Conservation (phyloP, 2,888 invertebrate genomes). For the Amblyjoppa proteus region DNA sequence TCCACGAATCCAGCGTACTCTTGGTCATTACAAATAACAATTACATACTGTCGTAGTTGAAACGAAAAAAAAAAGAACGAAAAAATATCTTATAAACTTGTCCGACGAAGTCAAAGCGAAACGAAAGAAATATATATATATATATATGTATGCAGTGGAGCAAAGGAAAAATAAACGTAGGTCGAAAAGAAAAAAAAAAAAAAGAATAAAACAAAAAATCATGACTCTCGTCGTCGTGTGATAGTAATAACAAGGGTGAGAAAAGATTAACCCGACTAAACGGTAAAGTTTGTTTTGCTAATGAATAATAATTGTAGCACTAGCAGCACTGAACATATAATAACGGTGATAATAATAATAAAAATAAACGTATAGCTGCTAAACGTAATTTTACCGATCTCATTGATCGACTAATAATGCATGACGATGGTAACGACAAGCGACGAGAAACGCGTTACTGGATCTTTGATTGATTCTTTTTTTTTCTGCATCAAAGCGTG, state of each 20-base stretch:
- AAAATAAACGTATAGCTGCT: slow-evolving; percentile 63
- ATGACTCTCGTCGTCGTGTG: slow-evolving; percentile 29
- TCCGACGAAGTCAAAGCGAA: slow-evolving; percentile 32
- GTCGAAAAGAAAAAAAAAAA: slow-evolving; percentile 45
- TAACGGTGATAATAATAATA: slow-evolving; percentile 56
- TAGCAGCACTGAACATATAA: slow-evolving; percentile 17
- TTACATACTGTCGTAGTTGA: slow-evolving; percentile 38
- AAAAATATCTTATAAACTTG: slow-evolving; percentile 34
- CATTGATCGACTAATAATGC: slow-evolving; percentile 52
- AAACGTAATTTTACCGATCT: slow-evolving; percentile 50
- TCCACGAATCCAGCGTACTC: slow-evolving; percentile 54
- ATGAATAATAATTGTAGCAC: slow-evolving; percentile 17
- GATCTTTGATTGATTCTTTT: neutral
- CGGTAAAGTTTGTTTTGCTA: slow-evolving; percentile 34
- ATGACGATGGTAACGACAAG: slow-evolving; percentile 35
- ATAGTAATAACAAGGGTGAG: slow-evolving; percentile 3
- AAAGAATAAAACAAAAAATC: slow-evolving; percentile 37
- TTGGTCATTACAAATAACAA: slow-evolving; percentile 45
- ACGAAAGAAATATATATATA: slow-evolving; percentile 14
- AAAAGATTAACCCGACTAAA: slow-evolving; percentile 41
- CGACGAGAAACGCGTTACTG: slow-evolving; percentile 16
- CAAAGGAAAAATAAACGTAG: slow-evolving; percentile 35
- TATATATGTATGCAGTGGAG: slow-evolving; percentile 13
- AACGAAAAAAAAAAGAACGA: slow-evolving; percentile 36
- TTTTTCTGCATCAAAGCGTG: neutral